Conservation (phyloP, 2,888 invertebrate genomes). For the Metalampra italica region DNA sequence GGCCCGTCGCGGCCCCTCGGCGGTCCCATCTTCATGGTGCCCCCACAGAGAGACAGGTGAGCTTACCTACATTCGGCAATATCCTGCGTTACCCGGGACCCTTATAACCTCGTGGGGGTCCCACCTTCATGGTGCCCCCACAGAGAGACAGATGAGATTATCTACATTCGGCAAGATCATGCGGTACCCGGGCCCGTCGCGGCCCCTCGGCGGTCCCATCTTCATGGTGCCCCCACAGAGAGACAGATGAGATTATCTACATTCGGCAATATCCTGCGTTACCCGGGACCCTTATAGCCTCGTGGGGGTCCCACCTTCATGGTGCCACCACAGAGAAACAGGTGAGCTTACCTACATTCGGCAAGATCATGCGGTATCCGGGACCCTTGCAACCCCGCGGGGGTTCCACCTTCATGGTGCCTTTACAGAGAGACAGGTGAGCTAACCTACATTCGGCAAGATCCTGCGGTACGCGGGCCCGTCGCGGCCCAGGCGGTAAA, state of each 20-base stretch:
- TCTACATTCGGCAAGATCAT: conserved; percentile 51
- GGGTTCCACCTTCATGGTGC: conserved; percentile 57
- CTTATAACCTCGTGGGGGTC: conserved; percentile 46
- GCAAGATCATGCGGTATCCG: conserved; percentile 65
- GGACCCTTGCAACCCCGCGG: conserved; percentile 61
- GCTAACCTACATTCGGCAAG: not conserved
- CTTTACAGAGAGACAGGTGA: conserved; percentile 67
- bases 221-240: conserved; percentile 70
- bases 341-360: conserved; percentile 35
- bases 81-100: conserved; percentile 22
- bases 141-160: conserved; percentile 57
- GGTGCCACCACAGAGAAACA: conserved; percentile 68
- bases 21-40: conserved; percentile 57
- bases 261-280: too few relatives aligned
- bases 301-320: conserved; percentile 53
- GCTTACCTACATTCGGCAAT: not conserved
- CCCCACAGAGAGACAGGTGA: conserved; percentile 67
- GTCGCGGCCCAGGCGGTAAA: too few relatives aligned
- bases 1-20: conserved; percentile 61
- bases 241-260: conserved; percentile 46
- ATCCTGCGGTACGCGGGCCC: conserved; percentile 22
- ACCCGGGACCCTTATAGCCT: conserved; percentile 42
- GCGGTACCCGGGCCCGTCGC: conserved; percentile 64
- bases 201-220: conserved; percentile 44
- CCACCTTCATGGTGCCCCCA: conserved; percentile 65